A percentile compares a stretch with the other conserved stretches of the same genome.
Evolutionary conservation across 2,888 invertebrate genomes (phyloP).

Genomic region (Brachynemurus nebulosus): DNA sequence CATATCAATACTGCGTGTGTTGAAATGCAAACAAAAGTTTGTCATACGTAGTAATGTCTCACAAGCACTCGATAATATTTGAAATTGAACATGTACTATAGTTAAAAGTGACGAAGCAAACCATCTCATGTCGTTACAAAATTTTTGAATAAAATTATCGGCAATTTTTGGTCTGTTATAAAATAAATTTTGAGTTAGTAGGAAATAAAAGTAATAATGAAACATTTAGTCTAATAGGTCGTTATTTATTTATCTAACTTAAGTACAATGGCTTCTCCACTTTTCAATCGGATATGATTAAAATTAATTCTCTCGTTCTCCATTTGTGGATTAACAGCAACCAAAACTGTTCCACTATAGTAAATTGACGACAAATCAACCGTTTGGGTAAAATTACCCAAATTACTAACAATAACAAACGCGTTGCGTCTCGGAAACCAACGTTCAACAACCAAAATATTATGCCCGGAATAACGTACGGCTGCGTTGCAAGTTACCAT

Average conservation of each 20-base stretch:
- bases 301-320: neutral
- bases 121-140: too few species aligned
- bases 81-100: too few species aligned
- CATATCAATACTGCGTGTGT: too few species aligned
- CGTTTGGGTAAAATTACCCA: conserved; percentile 42
- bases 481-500: conserved; percentile 47
- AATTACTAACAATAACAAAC: conserved; percentile 61
- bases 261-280: neutral
- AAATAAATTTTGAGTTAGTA: too few species aligned
- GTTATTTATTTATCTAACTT: neutral
- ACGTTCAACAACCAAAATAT: conserved; percentile 56
- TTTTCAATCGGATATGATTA: neutral
- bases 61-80: too few species aligned
- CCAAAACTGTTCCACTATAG: conserved; percentile 53
- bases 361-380: conserved; percentile 62
- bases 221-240: too few species aligned
- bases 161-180: too few species aligned
- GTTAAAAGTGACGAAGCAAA: too few species aligned
- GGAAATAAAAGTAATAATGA: too few species aligned
- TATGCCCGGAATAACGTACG: conserved; percentile 46
- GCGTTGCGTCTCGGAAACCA: conserved; percentile 67
- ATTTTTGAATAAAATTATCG: too few species aligned
- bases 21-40: too few species aligned
- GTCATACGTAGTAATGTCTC: too few species aligned
- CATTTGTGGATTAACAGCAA: conserved; percentile 22